A percentile compares a stretch with the other conserved stretches of the same genome.
phyloP scores from a whole-genome alignment of 2,797 vertebrate species.

The Lates japonicus region DNA sequence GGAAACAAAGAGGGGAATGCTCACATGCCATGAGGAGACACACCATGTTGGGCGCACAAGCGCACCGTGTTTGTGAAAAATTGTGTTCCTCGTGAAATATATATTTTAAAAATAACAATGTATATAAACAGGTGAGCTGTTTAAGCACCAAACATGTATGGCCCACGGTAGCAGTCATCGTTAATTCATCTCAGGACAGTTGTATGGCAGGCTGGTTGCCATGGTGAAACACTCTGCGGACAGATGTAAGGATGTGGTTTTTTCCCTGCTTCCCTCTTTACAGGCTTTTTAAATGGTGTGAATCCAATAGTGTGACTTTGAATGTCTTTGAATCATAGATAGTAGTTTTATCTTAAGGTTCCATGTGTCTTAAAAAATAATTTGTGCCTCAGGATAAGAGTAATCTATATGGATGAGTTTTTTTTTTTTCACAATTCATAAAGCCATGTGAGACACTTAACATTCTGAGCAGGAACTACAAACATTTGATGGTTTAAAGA shows the following conservation, averaged over 20 bases:
- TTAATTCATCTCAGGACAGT: slow-evolving; percentile 48
- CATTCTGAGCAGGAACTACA: too few relatives aligned
- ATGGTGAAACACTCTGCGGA: slow-evolving; percentile 48
- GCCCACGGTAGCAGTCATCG: slow-evolving; percentile 32
- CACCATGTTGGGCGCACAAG: slow-evolving; percentile 54
- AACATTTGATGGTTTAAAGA: too few relatives aligned
- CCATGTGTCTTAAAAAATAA: too few relatives aligned
- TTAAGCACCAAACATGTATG: not conserved
- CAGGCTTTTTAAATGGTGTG: not conserved
- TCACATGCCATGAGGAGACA: slow-evolving; percentile 23
- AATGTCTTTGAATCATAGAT: not conserved
- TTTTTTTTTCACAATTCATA: too few relatives aligned
- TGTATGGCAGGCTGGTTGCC: slow-evolving; percentile 37
- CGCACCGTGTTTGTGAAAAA: not conserved
- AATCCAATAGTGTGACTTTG: not conserved
- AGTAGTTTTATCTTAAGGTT: not conserved
- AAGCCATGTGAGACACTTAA: too few relatives aligned
- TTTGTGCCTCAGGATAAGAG: too few relatives aligned
- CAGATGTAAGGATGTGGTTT: slow-evolving; percentile 6
- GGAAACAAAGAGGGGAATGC: not conserved
- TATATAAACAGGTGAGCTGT: slow-evolving; percentile 13
- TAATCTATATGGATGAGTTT: too few relatives aligned
- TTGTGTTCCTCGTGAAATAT: not conserved
- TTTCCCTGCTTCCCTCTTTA: not conserved
- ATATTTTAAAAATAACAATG: not conserved